phyloP scores from a whole-genome alignment of 2,113 vertebrate genomes.

The Aphyosemion australe region DNA sequence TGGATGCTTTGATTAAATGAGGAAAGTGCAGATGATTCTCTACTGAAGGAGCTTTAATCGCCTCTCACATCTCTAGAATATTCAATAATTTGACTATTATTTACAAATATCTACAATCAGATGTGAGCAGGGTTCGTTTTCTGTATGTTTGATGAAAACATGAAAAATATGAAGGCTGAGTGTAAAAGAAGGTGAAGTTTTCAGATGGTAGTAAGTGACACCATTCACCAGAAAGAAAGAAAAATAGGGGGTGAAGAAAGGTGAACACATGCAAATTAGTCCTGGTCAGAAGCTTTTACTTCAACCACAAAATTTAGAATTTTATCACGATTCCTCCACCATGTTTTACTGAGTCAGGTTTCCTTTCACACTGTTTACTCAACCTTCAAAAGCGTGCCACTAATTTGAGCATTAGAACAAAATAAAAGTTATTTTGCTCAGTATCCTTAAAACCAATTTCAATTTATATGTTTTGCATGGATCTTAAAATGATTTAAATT shows the following conservation, averaged over 20 bases:
- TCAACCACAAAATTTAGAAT: neutral
- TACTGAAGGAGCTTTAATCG: neutral
- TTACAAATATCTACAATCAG: constrained; percentile 70
- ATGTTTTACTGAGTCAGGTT: neutral
- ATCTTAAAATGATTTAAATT: neutral
- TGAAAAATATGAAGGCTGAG: constrained; percentile 5
- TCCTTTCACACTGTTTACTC: neutral
- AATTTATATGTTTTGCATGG: too few relatives aligned
- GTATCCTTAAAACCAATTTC: too few relatives aligned
- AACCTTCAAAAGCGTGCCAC: too few relatives aligned
- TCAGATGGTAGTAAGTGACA: neutral
- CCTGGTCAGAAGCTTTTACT: neutral
- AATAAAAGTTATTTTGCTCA: too few relatives aligned
- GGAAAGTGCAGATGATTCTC: neutral
- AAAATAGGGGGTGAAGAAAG: neutral
- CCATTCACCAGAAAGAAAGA: neutral
- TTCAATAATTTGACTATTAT: constrained; percentile 59
- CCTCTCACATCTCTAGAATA: constrained; percentile 33
- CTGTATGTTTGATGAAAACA: constrained; percentile 27
- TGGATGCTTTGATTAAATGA: constrained; percentile 17
- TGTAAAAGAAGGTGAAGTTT: constrained; percentile 1
- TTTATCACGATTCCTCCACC: neutral
- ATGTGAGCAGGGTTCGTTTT: constrained; percentile 38
- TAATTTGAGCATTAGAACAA: too few relatives aligned
- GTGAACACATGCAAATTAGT: constrained; percentile 5